Base-by-base conservation (phyloP, 2,797 vertebrate genomes). In the Champsocephalus gunnari region DNA sequence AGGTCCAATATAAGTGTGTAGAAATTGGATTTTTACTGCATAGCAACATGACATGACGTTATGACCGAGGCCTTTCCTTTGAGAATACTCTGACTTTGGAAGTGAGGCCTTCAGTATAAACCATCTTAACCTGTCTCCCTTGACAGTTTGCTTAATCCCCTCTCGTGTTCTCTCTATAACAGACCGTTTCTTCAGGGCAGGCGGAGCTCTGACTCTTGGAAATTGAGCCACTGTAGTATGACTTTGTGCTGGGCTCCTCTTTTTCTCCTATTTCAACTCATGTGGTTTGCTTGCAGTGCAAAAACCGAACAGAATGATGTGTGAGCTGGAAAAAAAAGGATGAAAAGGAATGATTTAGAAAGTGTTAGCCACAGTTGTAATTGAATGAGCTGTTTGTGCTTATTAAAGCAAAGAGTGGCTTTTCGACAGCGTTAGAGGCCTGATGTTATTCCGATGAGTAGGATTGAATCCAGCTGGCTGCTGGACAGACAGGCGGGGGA, bases 401-500 rank as follows among this genome's bases (percentile, higher is more conserved):
- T 66, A 56, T 86, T 83, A 87, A 84, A 80, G 79, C 63, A 76
- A 70, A 78, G 67, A 47, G 65, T 21, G 68, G 63, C 73, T 44
- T 9, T 17, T 34, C 75, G 47, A 12, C 69, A 63, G 83, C n/a
- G 61, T 82, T 67, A 61, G 75, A 87, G 82, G 77, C 64, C 73
- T 72, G 56, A 13, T 77, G 87, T 89, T 87, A 85, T 90, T 88
- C 88, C 50, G 77, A 87, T 74, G 83, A 77, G 80, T 69, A 57
- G 79, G 79, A 84, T 28, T 69, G 73, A 71, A 72, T 90, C 90
- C 90, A 92, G 84, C 88, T 92, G 92, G 89, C 89, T 65, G 28
- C 53, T 14, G 28, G 55, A 66, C 88, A 86, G 80, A 89, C 87
- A 81, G 78, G 83, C 75, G 57, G 82, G 82, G 83, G 82, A 82